phyloP scores from a whole-genome alignment of 2,113 vertebrate species.

The Tyto alba region DNA sequence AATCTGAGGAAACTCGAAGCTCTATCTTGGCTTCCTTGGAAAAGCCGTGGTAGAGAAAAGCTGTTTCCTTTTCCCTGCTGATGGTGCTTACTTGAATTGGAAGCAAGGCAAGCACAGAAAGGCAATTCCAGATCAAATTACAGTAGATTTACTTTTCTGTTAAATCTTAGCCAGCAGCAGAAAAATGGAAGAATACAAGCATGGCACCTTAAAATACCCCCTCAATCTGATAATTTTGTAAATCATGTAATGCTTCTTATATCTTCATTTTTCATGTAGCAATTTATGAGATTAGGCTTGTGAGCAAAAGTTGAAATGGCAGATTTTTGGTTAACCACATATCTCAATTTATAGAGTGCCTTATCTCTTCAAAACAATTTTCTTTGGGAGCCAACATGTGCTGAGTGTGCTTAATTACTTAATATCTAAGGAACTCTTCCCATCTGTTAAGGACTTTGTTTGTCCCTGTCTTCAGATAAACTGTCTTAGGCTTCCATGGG shows the following conservation, averaged over 20 bases:
- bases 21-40: background rate
- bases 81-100: background rate
- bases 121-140: background rate
- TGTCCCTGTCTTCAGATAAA: background rate
- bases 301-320: conserved; percentile 30
- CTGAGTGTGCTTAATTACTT: conserved; percentile 26
- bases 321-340: conserved; percentile 22
- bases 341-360: conserved; percentile 30
- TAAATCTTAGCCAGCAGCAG: background rate
- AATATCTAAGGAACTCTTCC: background rate
- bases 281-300: conserved; percentile 41
- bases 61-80: background rate
- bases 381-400: background rate
- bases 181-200: background rate
- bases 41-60: background rate
- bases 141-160: background rate
- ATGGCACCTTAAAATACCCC: background rate
- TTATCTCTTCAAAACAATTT: conserved; percentile 33
- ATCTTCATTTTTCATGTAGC: background rate
- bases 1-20: background rate
- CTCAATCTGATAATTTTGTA: background rate
- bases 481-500: background rate
- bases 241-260: background rate
- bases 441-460: background rate
- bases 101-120: background rate